phyloP scores from a whole-genome alignment of 2,797 vertebrate genomes.

The Acrocephalus scirpaceus region DNA sequence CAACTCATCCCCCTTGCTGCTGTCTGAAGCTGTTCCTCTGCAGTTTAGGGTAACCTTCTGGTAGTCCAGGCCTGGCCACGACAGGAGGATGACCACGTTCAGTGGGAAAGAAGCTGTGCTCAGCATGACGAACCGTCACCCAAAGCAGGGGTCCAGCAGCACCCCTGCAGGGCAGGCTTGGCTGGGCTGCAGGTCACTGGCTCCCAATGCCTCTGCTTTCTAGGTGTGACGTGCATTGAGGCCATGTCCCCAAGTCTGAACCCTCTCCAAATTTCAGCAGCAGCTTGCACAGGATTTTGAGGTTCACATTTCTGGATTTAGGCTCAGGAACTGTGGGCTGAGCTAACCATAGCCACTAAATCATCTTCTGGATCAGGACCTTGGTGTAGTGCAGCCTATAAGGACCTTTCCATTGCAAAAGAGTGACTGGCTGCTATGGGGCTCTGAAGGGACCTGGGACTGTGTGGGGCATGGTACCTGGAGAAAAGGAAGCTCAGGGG shows the following conservation, averaged over 20 bases:
- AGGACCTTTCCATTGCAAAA: neutral
- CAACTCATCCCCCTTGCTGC: neutral
- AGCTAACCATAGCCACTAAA: neutral
- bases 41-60: neutral
- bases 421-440: accelerated
- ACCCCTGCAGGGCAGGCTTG: neutral
- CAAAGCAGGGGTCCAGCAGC: neutral
- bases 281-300: neutral
- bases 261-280: neutral
- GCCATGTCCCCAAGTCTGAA: neutral
- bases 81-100: accelerated
- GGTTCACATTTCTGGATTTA: neutral
- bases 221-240: neutral
- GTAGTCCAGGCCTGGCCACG: neutral
- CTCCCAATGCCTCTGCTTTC: neutral
- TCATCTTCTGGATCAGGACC: neutral
- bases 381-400: neutral
- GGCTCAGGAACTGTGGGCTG: neutral
- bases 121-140: accelerated
- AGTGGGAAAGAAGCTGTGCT: neutral
- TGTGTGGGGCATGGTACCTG: accelerated
- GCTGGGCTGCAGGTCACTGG: neutral
- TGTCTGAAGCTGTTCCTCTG: neutral
- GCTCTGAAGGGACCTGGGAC: neutral
- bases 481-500: neutral